Percentiles rank a stretch among this genome's conserved stretches.
Conservation (phyloP, 2,797 vertebrate species). For the Sebastes minor region DNA sequence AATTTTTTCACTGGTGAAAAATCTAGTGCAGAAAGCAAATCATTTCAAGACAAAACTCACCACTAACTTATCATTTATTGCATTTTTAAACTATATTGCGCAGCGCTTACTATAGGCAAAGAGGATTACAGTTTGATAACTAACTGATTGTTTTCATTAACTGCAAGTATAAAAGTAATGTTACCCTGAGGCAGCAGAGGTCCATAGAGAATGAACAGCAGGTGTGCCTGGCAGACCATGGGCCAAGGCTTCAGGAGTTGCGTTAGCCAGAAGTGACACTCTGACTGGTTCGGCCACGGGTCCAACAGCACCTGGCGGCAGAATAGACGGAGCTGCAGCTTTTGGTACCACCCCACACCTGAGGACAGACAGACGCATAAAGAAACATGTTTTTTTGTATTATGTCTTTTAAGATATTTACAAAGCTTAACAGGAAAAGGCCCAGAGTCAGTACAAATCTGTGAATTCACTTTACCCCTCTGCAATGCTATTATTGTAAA, state of each 20-base stretch:
- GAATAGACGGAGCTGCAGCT: conserved; percentile 87
- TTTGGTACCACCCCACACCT: conserved; percentile 82
- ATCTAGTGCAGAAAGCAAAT: neutral
- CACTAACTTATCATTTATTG: neutral
- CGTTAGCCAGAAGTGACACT: conserved; percentile 88
- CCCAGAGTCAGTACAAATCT: neutral
- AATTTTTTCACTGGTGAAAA: neutral
- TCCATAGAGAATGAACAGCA: conserved; percentile 91
- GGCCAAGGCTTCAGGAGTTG: conserved; percentile 91
- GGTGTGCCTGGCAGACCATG: conserved; percentile 89
- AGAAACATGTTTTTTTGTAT: neutral
- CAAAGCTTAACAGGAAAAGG: neutral
- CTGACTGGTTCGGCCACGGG: conserved; percentile 76
- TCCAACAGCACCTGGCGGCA: conserved; percentile 88
- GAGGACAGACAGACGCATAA: neutral
- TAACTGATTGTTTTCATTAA: neutral
- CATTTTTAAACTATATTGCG: neutral
- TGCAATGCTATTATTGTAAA: neutral
- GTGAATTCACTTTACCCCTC: neutral
- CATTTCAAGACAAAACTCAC: neutral
- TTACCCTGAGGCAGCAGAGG: conserved; percentile 85
- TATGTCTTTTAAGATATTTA: neutral
- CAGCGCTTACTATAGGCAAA: neutral
- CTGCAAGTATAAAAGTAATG: neutral
- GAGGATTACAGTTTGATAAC: neutral